These are phyloP conservation scores for Syritta pipiens DNA, from an alignment of 2,888 invertebrate genomes.

Conservation along the genomic window DNA sequence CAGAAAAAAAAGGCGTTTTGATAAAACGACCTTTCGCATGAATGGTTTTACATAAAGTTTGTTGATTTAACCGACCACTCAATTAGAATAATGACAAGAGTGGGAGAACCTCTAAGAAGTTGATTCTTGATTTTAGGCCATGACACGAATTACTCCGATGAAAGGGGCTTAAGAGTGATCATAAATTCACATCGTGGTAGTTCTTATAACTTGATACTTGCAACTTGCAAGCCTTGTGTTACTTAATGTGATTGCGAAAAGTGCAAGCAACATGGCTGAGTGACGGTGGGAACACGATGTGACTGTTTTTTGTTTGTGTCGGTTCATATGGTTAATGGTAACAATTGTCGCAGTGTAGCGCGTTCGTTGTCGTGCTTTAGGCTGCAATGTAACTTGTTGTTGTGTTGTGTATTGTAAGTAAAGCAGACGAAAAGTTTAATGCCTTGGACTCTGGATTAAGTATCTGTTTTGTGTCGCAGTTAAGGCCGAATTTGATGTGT, in stretches of 20 bases:
- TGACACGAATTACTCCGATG: conserved; percentile 29
- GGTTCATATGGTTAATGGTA: conserved; percentile 34
- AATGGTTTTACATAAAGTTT: too few relatives aligned
- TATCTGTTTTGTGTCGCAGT: conserved; percentile 1
- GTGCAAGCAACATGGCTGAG: conserved; percentile 38
- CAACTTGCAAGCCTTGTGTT: conserved; percentile 44
- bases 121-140: conserved; percentile 12
- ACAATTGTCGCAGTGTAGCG: conserved; percentile 25
- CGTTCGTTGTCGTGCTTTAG: conserved; percentile 25
- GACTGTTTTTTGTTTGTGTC: conserved; percentile 5
- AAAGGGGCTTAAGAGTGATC: background rate
- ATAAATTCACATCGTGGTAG: conserved; percentile 4
- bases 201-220: conserved; percentile 34
- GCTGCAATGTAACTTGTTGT: conserved; percentile 17
- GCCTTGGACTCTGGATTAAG: conserved; percentile 38
- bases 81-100: conserved; percentile 16
- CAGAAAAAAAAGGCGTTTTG: too few relatives aligned
- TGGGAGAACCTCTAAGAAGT: conserved; percentile 6
- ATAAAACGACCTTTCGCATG: too few relatives aligned
- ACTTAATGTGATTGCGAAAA: conserved; percentile 45
- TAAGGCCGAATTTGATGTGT: conserved; percentile 21
- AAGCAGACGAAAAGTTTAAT: conserved; percentile 5
- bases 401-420: too few relatives aligned
- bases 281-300: conserved; percentile 43
- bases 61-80: conserved; percentile 21